These are phyloP conservation scores for Cladorhizidae sp. DNA, from an alignment of 37 sponge, comb jelly and placozoan species.

Conservation along the genomic window DNA sequence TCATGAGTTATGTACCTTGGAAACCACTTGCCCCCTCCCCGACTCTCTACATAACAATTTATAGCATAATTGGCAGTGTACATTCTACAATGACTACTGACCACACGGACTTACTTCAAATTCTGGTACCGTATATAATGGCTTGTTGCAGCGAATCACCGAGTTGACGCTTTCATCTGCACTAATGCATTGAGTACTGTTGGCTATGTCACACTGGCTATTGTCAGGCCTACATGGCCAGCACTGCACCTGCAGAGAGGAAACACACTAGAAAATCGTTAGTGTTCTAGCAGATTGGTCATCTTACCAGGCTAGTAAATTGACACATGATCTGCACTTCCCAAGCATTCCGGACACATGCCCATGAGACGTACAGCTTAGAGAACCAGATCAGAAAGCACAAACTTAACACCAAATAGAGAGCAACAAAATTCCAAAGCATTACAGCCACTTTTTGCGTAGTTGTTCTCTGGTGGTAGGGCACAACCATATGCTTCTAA, in stretches of 20 bases:
- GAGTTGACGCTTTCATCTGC: not conserved
- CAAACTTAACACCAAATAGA: not conserved
- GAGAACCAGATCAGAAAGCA: slow-evolving; percentile 35
- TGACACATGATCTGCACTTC: slow-evolving; percentile 20
- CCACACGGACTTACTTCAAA: too few species aligned
- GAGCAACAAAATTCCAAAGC: slow-evolving; percentile 15
- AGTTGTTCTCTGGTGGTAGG: not conserved
- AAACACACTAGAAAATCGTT: too few species aligned
- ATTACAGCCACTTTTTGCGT: not conserved
- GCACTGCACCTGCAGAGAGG: slow-evolving; percentile 41
- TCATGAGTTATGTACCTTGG: too few species aligned
- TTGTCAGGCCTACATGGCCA: not conserved
- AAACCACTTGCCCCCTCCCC: too few species aligned
- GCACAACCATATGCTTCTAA: not conserved
- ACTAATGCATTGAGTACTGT: not conserved
- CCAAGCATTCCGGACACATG: not conserved
- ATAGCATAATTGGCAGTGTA: too few species aligned
- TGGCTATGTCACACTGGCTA: not conserved
- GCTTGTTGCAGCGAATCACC: slow-evolving; percentile 7
- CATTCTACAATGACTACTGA: too few species aligned
- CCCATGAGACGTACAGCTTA: slow-evolving; percentile 21
- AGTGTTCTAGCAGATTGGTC: not conserved
- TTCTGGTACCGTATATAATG: not conserved
- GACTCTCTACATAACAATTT: too few species aligned
- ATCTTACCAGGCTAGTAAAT: slow-evolving; percentile 14